phyloP scores from a whole-genome alignment of 2,888 invertebrate genomes.

The Campoplex nolae region DNA sequence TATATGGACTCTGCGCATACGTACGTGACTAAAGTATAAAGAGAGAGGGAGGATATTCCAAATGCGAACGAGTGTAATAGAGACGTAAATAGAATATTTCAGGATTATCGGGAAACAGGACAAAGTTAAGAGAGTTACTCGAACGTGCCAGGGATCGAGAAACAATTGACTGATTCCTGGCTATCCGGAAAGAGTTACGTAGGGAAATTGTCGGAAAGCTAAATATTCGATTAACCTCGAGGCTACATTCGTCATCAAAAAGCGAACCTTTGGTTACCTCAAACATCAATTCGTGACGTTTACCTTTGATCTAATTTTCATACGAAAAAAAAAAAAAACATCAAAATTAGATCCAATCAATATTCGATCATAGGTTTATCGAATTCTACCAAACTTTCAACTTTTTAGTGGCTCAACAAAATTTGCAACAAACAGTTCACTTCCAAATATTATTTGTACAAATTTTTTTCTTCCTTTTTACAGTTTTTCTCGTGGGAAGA shows the following conservation, averaged over 20 bases:
- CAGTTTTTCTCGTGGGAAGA: too few relatives aligned
- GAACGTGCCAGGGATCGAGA: not conserved
- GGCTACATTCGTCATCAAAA: conserved; percentile 7
- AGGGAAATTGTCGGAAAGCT: not conserved
- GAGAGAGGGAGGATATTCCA: not conserved
- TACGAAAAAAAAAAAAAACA: not conserved
- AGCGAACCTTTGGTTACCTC: not conserved
- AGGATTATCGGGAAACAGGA: conserved; percentile 11
- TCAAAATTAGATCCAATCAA: not conserved
- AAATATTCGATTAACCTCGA: conserved; percentile 57
- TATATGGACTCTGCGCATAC: conserved; percentile 13
- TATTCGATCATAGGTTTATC: not conserved
- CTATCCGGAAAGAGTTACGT: conserved; percentile 8
- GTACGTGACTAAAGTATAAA: conserved; percentile 6
- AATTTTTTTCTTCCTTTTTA: too few relatives aligned
- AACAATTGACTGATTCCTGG: conserved; percentile 20
- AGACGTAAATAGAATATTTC: conserved; percentile 10
- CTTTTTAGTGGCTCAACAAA: too few relatives aligned
- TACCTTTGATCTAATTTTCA: not conserved
- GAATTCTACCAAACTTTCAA: too few relatives aligned
- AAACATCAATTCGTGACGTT: not conserved
- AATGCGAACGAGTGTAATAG: not conserved
- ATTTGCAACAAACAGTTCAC: too few relatives aligned
- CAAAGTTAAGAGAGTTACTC: not conserved
- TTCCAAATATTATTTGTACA: too few relatives aligned